These are phyloP conservation scores for Macrosiphum euphorbiae DNA, from an alignment of 2,888 invertebrate species.

Conservation along the genomic window DNA sequence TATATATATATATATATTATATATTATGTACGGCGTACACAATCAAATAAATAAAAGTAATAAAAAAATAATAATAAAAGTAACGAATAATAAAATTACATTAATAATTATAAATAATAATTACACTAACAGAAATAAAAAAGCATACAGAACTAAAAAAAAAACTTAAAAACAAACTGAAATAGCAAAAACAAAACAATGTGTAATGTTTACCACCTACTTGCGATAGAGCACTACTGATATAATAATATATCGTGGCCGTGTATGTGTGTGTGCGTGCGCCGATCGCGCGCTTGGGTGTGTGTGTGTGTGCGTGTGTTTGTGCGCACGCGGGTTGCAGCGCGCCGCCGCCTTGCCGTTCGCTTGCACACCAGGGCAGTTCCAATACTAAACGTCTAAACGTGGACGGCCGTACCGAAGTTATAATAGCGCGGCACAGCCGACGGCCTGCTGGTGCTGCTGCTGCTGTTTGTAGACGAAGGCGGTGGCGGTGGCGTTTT, in stretches of 20 bases:
- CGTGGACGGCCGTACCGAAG: conserved; percentile 7
- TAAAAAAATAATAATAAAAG: background rate
- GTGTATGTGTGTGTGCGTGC: background rate
- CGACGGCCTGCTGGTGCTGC: background rate
- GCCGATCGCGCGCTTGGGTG: background rate
- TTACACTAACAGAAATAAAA: background rate
- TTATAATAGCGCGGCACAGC: conserved; percentile 22
- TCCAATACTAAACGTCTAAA: conserved; percentile 22
- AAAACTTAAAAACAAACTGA: conserved; percentile 23
- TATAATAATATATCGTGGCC: background rate
- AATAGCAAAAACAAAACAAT: conserved; percentile 45
- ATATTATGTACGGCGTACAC: background rate
- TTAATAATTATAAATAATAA: background rate
- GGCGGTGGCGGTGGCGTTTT: conserved; percentile 29
- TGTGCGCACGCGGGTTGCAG: conserved; percentile 10
- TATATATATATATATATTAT: background rate
- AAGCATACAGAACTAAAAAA: background rate
- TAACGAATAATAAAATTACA: background rate
- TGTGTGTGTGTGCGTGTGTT: background rate
- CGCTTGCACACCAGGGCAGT: conserved; percentile 39
- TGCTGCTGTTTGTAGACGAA: background rate
- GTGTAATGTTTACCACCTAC: conserved; percentile 50
- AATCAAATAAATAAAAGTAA: background rate
- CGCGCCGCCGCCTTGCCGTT: conserved; percentile 30
- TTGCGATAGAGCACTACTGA: conserved; percentile 29